Evolutionary conservation across 2,797 vertebrate genomes (phyloP).

Genomic region (Lophius americanus): DNA sequence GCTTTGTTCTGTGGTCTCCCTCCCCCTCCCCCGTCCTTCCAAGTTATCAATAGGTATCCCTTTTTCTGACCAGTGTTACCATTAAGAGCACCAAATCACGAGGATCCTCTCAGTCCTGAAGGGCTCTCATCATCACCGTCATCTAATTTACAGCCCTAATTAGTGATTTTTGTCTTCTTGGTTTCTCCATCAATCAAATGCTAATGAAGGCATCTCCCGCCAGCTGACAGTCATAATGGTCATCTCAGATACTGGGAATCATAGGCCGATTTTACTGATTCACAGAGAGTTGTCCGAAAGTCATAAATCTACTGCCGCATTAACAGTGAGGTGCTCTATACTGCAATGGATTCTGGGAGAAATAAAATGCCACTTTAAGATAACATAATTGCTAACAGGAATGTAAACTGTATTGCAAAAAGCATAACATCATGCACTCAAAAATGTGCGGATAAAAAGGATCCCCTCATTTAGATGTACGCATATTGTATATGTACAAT

Average conservation of each 20-base stretch:
- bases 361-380: too few species aligned
- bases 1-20: not conserved
- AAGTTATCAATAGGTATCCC: not conserved
- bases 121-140: slow-evolving; percentile 80
- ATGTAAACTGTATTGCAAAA: too few species aligned
- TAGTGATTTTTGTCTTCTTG: slow-evolving; percentile 96
- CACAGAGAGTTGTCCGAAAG: slow-evolving; percentile 27
- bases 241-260: slow-evolving; percentile 78
- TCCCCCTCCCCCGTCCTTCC: too few species aligned
- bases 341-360: too few species aligned
- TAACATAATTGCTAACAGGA: too few species aligned
- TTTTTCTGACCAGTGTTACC: slow-evolving; percentile 9
- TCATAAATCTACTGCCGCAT: too few species aligned
- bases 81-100: slow-evolving; percentile 32
- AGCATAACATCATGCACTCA: too few species aligned
- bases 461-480: too few species aligned
- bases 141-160: slow-evolving; percentile 87
- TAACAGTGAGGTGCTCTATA: too few species aligned
- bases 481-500: too few species aligned
- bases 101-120: slow-evolving; percentile 72
- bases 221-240: slow-evolving; percentile 87
- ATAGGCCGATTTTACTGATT: slow-evolving; percentile 64
- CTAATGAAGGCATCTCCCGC: slow-evolving; percentile 92
- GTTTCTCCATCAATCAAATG: slow-evolving; percentile 88
- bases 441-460: too few species aligned